Evolutionary conservation across 2,888 invertebrate genomes (phyloP), one percentile per base, ranked within the genome.

Genomic region (Yponomeuta cagnagella): DNA sequence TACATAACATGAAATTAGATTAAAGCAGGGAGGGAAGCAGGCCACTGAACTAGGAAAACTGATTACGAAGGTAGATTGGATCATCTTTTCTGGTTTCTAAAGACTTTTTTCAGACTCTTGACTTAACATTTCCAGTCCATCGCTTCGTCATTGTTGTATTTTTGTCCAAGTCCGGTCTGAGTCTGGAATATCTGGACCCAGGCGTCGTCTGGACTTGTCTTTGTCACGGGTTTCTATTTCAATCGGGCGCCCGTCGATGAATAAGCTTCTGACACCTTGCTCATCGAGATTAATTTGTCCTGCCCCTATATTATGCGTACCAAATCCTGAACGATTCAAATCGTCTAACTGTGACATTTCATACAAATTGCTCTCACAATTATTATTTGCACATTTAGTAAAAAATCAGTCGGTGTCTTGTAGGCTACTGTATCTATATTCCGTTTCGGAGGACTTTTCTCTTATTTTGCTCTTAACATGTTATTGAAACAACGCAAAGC

Each of bases 171-270:
- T 15, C 30, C 65, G 23, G 31, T 33, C 65, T 65, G 31, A 31
- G 8, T 43, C 43, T 43, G 43, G 43, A 43, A 43, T 43, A 43
- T 43, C 43, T 30, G 23, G 15, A 68, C 15, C 43, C 43, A 43
- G 68, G 37, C 70, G 66, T 48, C 70, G 48, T 48, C 43, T 64
- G 52, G 67, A 37, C 70, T 30, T 23, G 48, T 23, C 30, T 88
- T 87, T 87, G 89, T 89, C 88, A 89, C 82, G 75, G 76, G 83
- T 85, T 87, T 88, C 89, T 90, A 89, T 89, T 88, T 87, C 75
- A 85, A 79, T 75, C 79, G 78, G 87, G 85, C 86, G 87, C 87
- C 86, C 76, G 76, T 80, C 80, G 73, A 71, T 72, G 74, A 71
- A 74, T 71, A 69, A 67, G 64, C 68, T 64, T 48, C 68, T 68